phyloP scores from a whole-genome alignment of 2,797 vertebrate species.

The Gouania willdenowi region DNA sequence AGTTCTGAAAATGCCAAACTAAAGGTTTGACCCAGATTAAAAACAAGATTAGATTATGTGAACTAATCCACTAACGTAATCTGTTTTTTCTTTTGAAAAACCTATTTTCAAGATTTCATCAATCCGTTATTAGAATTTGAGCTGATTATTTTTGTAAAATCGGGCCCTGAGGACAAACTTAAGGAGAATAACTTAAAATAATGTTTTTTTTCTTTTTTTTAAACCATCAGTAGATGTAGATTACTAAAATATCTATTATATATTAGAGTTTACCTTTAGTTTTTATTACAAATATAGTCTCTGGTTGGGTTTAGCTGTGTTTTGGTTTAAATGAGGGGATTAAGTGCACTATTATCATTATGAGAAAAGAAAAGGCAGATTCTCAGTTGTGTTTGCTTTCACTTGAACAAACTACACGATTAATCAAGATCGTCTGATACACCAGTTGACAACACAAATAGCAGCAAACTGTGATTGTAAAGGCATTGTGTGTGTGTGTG shows the following conservation, averaged over 20 bases:
- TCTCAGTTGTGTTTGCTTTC: conserved; percentile 23
- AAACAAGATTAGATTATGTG: too few species aligned
- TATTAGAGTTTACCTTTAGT: conserved; percentile 41
- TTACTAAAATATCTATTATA: conserved; percentile 58
- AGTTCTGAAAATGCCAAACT: too few species aligned
- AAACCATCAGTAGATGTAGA: conserved; percentile 14
- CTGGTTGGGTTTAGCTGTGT: conserved; percentile 38
- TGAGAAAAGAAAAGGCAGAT: conserved; percentile 16
- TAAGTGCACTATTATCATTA: conserved; percentile 44
- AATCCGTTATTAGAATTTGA: too few species aligned
- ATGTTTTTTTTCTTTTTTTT: conserved; percentile 12
- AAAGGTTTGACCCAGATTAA: too few species aligned
- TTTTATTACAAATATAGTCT: conserved; percentile 64
- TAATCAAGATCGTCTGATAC: conserved; percentile 39
- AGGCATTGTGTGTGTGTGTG: not conserved
- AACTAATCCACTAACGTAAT: too few species aligned
- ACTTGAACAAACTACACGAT: conserved; percentile 41
- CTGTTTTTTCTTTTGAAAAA: too few species aligned
- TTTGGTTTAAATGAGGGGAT: conserved; percentile 60
- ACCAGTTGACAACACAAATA: conserved; percentile 52
- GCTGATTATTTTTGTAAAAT: too few species aligned
- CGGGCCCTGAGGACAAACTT: too few species aligned
- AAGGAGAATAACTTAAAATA: too few species aligned
- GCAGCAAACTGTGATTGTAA: conserved; percentile 52
- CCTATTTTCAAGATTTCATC: too few species aligned